Base-by-base conservation (phyloP, 2,797 vertebrate genomes). In the Acipenser oxyrinchus region DNA sequence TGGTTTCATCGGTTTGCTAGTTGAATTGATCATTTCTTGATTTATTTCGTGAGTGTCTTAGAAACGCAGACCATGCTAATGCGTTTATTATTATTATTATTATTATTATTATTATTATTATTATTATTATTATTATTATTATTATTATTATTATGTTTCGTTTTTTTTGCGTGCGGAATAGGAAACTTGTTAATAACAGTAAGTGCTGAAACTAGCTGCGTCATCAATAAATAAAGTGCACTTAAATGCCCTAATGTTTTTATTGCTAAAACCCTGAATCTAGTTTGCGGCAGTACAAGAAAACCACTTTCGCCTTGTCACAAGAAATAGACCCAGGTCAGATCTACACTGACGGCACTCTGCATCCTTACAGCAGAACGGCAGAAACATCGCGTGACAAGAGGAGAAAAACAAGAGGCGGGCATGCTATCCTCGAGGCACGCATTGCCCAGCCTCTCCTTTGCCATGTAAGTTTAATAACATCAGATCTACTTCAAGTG, bases 401-500 rank as follows among this genome's bases (percentile, higher is more conserved):
- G 76, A 69, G 70, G 62, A 70, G 59, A 64, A 81, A 76, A 74
- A 72, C 73, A 75, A 75, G 74, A 37, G 55, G 51, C 23, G 4
- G 66, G 70, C 23, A 60, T 65, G 61, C 74, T 78, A 59, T 83
- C 82, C 78, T 75, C 72, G 53, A 72, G 82, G 78, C 23, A 71
- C 65, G 7, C 72, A 76, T 76, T 71, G 70, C 70, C 68, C 70
- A 76, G 68, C 71, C 76, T 68, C 68, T 77, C 64, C 55, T 66
- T 76, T 68, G 66, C 69, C 79, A 82, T 76, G 69, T 67, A 83
- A 84, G 76, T 81, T 86, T 85, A 79, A 88, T 85, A 82, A 80
- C 67, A 80, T 78, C 65, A 69, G 70, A 84, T 78, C 79, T 70
- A 72, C 76, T 71, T 75, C 60, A 52, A 70, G 70, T 62, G 64